These are phyloP conservation scores for Sitophilus oryzae DNA, from an alignment of 1,140 invertebrate species.

Conservation along the genomic window DNA sequence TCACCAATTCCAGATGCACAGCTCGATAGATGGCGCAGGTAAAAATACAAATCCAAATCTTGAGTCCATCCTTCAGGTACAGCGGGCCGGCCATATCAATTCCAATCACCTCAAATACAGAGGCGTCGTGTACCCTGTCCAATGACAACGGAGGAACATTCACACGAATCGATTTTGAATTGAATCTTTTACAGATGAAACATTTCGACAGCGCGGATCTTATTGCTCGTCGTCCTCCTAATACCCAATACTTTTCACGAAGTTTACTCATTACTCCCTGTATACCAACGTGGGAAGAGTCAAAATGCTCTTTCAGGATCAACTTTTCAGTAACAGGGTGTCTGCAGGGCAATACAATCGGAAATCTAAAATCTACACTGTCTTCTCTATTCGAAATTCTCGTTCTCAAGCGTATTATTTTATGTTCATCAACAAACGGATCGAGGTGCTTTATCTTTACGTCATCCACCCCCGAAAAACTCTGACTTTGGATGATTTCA, in stretches of 20 bases:
- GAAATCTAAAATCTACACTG: too few species aligned
- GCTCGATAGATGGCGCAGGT: conserved; percentile 34
- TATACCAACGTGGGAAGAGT: conserved; percentile 13
- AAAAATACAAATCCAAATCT: conserved; percentile 41
- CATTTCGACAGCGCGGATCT: conserved; percentile 4
- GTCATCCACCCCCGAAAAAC: too few species aligned
- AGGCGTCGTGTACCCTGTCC: conserved; percentile 29
- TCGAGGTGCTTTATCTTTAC: too few species aligned
- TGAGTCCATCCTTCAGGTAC: too few species aligned
- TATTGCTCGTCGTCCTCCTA: conserved; percentile 11
- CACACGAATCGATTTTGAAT: conserved; percentile 24
- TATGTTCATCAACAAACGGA: too few species aligned
- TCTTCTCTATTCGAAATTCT: too few species aligned
- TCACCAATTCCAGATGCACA: conserved; percentile 40
- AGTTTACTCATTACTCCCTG: conserved; percentile 12
- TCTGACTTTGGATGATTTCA: conserved; percentile 18
- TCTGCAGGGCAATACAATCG: too few species aligned
- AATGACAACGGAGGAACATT: conserved; percentile 29
- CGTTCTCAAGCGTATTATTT: too few species aligned
- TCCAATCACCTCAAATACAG: conserved; percentile 33
- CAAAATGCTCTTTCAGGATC: conserved; percentile 3
- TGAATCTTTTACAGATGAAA: conserved; percentile 14
- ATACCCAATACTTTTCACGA: conserved; percentile 14
- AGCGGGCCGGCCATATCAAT: too few species aligned
- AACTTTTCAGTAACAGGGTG: neutral